These are phyloP conservation scores for Porites rus DNA, from an alignment of 92 coral and sea anemone species.

Conservation along the genomic window DNA sequence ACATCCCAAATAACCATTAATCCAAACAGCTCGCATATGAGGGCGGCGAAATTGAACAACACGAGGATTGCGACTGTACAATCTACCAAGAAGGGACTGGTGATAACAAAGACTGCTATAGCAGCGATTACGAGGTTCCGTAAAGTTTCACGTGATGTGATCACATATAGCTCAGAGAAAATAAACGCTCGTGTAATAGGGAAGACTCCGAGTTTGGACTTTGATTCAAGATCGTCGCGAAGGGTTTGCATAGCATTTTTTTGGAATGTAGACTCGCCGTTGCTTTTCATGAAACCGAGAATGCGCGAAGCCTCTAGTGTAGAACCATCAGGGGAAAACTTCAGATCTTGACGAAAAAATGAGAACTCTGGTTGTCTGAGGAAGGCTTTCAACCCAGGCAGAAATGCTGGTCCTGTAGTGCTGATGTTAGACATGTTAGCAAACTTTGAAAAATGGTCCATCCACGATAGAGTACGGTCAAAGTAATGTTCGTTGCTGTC, in stretches of 20 bases:
- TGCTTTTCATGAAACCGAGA: slow-evolving; percentile 69
- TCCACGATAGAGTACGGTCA: slow-evolving; percentile 77
- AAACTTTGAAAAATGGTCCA: slow-evolving; percentile 43
- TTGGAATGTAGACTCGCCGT: slow-evolving; percentile 57
- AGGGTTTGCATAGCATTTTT: slow-evolving; percentile 77
- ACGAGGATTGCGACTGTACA: slow-evolving; percentile 70
- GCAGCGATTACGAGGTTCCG: slow-evolving; percentile 82
- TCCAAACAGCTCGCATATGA: slow-evolving; percentile 89
- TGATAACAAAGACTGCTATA: slow-evolving; percentile 67
- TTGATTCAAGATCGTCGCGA: slow-evolving; percentile 56
- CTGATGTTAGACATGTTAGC: slow-evolving; percentile 5
- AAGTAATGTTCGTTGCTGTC: slow-evolving; percentile 60
- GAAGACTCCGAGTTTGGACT: slow-evolving; percentile 70
- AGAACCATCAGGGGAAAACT: slow-evolving; percentile 54
- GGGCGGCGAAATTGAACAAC: slow-evolving; percentile 76
- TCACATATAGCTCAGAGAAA: slow-evolving; percentile 81
- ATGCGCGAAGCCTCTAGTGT: slow-evolving; percentile 79
- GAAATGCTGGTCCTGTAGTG: slow-evolving; percentile 19
- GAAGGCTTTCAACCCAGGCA: slow-evolving; percentile 50
- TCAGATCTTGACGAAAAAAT: slow-evolving; percentile 65
- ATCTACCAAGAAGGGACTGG: slow-evolving; percentile 76
- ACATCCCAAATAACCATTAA: slow-evolving; percentile 92
- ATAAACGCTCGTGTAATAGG: slow-evolving; percentile 66
- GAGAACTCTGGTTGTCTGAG: slow-evolving; percentile 49
- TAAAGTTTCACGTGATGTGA: slow-evolving; percentile 66